Evolutionary conservation across 2,888 invertebrate genomes (phyloP).

Genomic region (Plemyria rubiginata): DNA sequence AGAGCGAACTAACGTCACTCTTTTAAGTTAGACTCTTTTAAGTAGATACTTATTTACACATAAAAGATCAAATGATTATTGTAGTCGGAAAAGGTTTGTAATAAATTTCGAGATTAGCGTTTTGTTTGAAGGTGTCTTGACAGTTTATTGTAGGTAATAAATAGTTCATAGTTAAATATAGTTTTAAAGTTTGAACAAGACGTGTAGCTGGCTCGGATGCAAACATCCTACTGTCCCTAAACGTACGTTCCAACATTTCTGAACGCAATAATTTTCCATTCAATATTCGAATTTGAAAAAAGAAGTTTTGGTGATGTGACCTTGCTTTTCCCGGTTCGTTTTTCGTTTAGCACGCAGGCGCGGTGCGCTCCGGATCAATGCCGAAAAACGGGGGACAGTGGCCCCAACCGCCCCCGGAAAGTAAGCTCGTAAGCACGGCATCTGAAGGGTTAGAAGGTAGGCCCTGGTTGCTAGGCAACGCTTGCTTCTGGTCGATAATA

Average conservation of each 20-base stretch:
- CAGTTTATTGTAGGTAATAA: too few relatives aligned
- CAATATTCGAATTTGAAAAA: conserved; percentile 81
- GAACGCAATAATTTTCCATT: conserved; percentile 77
- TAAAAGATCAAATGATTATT: too few relatives aligned
- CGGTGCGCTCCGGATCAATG: conserved; percentile 78
- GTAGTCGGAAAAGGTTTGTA: background rate
- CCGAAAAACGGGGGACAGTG: conserved; percentile 77
- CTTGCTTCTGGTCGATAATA: conserved; percentile 73
- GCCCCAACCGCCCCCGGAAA: conserved; percentile 65
- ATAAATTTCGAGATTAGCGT: background rate
- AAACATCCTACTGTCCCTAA: conserved; percentile 60
- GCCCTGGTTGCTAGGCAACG: conserved; percentile 77
- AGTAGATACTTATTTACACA: too few relatives aligned
- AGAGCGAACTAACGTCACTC: too few relatives aligned
- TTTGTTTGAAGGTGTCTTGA: background rate
- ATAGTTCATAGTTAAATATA: background rate
- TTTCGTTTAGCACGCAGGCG: conserved; percentile 82
- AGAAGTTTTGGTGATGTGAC: conserved; percentile 81
- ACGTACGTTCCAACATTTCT: conserved; percentile 66
- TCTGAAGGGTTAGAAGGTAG: conserved; percentile 77
- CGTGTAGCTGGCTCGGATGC: conserved; percentile 40
- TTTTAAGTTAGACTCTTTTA: too few relatives aligned
- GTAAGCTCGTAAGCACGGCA: conserved; percentile 68
- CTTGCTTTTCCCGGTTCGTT: conserved; percentile 80
- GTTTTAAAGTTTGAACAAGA: conserved; percentile 27